Evolutionary conservation across 2,113 vertebrate species (phyloP), one percentile per base, ranked within the genome.

Genomic region (Atractosteus spatula): DNA sequence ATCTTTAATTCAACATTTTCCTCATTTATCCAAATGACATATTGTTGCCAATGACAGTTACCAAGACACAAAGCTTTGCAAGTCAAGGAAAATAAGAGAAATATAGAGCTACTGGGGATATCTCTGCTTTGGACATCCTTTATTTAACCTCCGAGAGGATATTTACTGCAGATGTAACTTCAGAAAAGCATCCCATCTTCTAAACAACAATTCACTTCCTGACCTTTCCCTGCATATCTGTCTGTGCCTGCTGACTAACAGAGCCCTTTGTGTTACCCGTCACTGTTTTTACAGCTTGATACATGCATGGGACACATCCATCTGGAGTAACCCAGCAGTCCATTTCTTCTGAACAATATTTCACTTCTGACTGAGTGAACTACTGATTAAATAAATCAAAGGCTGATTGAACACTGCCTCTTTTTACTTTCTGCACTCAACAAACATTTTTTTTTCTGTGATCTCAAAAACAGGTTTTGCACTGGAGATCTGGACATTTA

Each of bases 131-230:
- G 79, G 81, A 85, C 86, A 87, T 89, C 86, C 89, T 86, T 80
- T 85, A 74, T 84, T 82, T 79, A 14, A 77, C 62, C 83, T 79
- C 78, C 61, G 73, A 72, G 83, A 61, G 85, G 78, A 90, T 89
- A 90, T 85, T 71, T 74, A 81, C 80, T 80, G 86, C 90, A 91
- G 89, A 90, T 91, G 90, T 88, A 84, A 83, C 84, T 86, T 90
- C 89, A 90, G 88, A 89, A 87, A 86, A 85, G 82, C 17, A 10
- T 43, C 41, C 62, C 41, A 41, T 65, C 29, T 56, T 73, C 64
- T 66, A 73, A 56, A 73, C 41, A 61, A 59, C 12, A 8, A 54
- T 41, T 87, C 88, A 87, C 87, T 89, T 78, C n/a, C 83, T 88
- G 85, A 82, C 86, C 85, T 86, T 79, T 80, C 77, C 79, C 84